Conservation (phyloP, 2,113 vertebrate species). For the Casuarius casuarius region DNA sequence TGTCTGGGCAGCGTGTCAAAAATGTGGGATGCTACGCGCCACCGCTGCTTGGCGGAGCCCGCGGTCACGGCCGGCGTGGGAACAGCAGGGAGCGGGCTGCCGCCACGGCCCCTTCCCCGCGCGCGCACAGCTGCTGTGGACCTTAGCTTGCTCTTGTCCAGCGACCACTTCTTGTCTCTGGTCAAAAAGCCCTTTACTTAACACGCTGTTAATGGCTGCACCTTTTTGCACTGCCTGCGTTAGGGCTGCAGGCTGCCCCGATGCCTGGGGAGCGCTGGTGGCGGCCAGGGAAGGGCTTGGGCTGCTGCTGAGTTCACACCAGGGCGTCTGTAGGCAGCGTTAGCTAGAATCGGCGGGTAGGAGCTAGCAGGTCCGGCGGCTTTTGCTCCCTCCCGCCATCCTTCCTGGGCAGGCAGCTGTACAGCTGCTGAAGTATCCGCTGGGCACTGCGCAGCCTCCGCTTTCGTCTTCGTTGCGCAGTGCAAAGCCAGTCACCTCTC, state of each 20-base stretch:
- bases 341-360: background rate
- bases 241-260: background rate
- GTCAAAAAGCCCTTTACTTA: background rate
- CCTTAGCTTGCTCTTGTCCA: background rate
- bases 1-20: background rate
- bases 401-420: background rate
- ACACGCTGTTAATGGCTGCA: accelerated
- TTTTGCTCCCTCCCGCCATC: background rate
- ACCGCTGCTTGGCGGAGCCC: background rate
- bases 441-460: background rate
- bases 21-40: background rate
- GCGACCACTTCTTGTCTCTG: background rate
- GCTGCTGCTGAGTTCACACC: background rate
- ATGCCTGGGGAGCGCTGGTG: background rate
- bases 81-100: background rate
- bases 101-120: background rate
- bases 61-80: background rate
- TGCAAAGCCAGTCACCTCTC: background rate
- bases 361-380: background rate
- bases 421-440: background rate
- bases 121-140: background rate
- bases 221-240: background rate
- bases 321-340: background rate
- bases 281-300: accelerated
- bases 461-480: background rate